Percentiles rank a stretch among this genome's conserved stretches.
Evolutionary conservation across 2,888 invertebrate species (phyloP).

Genomic region (Pogonocherus hispidulus): DNA sequence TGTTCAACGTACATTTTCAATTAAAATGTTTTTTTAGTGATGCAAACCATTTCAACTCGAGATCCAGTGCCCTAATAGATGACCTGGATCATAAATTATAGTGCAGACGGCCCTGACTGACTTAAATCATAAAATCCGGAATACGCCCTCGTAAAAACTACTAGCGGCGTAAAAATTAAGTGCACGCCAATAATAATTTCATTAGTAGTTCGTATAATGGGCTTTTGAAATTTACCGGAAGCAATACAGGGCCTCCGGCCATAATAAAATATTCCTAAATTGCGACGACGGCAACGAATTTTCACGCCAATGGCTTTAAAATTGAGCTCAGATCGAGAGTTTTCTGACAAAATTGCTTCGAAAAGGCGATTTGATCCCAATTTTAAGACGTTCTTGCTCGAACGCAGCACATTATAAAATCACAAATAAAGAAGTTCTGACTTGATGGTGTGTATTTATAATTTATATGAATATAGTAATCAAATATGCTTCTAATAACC

Average conservation of each 20-base stretch:
- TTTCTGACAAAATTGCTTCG: constrained; percentile 15
- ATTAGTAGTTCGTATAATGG: constrained; percentile 27
- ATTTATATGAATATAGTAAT: no score
- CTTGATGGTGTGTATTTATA: no score
- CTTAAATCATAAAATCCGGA: constrained; percentile 22
- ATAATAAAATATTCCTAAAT: constrained; percentile 28
- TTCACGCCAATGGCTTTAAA: constrained; percentile 17
- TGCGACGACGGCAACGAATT: constrained; percentile 4
- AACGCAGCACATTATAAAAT: no score
- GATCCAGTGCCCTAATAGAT: neutral
- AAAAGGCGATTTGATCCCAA: neutral
- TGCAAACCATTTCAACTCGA: constrained; percentile 11
- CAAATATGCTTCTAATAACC: no score
- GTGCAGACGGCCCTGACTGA: constrained; percentile 6
- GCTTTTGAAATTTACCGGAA: constrained; percentile 12
- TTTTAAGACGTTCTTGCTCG: no score
- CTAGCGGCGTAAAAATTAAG: constrained; percentile 22
- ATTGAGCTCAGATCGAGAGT: constrained; percentile 4
- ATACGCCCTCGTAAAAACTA: constrained; percentile 19
- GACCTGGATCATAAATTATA: constrained; percentile 14
- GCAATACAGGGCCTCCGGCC: constrained; percentile 1
- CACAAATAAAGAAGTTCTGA: no score
- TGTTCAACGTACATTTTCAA: no score
- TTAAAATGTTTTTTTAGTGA: no score
- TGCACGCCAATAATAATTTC: constrained; percentile 30